Evolutionary conservation across 2,113 vertebrate genomes (phyloP), one percentile per base, ranked within the genome.

Genomic region (Barbus barbus): DNA sequence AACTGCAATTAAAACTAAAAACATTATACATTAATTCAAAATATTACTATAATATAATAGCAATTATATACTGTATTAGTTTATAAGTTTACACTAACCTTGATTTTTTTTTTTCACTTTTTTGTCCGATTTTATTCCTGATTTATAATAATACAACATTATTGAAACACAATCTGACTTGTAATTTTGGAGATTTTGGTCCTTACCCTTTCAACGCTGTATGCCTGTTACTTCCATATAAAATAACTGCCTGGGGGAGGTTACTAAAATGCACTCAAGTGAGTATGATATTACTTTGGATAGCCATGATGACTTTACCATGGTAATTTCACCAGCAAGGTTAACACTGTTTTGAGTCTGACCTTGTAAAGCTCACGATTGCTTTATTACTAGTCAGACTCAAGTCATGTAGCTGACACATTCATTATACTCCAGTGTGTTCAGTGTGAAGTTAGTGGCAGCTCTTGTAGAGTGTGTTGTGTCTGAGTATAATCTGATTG

Each of bases 401-500:
- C n/a, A 24, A 38, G 9, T 20, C 9, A 58, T 69, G 2, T 22
- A 38, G 26, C 24, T 12, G 24, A 18, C 63, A 16, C 69, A 81
- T 88, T 65, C 41, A 81, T 86, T 79, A 75, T 36, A 16, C 20
- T 76, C 31, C 11, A 28, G 33, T 73, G 16, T 51, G 4, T 46
- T 26, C 33, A 38, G 53, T 33, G 72, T 72, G 61, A 72, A 77
- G 41, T 82, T 65, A n/a, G 60, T 28, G 18, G 20, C 51, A 60
- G 58, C 38, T 76, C 69, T 69, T 85, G 51, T 79, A 81, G 58
- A 87, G 76, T 81, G 71, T 78, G 71, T 75, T 76, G 75, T 75
- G 80, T 67, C 75, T 83, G 67, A 69, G 60, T 58, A 91, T 91
- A 65, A 89, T 87, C 36, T 93, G 92, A 93, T 92, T 84, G 92